Base-by-base conservation (phyloP, 1,140 invertebrate genomes). In the Drosophila rhopaloa region DNA sequence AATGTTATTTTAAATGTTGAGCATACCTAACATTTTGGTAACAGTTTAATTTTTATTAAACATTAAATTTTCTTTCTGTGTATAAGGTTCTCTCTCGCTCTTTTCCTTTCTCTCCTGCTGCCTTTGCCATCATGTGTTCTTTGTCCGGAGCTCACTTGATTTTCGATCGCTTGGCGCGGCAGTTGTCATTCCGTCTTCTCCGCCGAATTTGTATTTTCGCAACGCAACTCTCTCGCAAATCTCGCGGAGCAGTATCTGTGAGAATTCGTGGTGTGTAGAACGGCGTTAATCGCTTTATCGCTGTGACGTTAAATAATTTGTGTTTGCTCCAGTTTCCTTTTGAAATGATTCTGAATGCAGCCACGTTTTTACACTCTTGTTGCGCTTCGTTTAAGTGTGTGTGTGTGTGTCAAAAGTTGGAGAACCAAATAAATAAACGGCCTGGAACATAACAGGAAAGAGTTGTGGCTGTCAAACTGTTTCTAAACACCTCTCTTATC, bases 281-380 rank as follows among this genome's bases (percentile, higher is more conserved):
- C 51, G 71, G 71, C 67, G 55, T 63, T 86, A 88, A 85, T 88
- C 53, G 55, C 65, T 75, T 61, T 67, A 77, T 86, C 61, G 70
- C 65, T 67, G 60, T 88, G 79, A 82, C 58, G 75, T 73, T 82
- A 62, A 57, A 41, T 70, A 77, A 75, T 78, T 81, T 86, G 63
- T 85, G 53, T 86, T 86, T 86, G 83, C 65, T 88, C 83, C 55
- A 85, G 70, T 75, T 86, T 50, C 37, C 24, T 32, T 68, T 41
- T 16, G 29, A 65, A 65, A 43, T 55, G 29, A 47, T 13, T 68
- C 48, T 57, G 32, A 70, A 40, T 76, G 50, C 50, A 81, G 66
- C 27, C 50, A 70, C 71, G 57, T 56, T 76, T 72, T 40, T 44
- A 38, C 40, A 27, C 37, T 57, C 68, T 46, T 78, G 46, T 65